A percentile compares a stretch with the other conserved stretches of the same genome.
Conservation (phyloP, 2,113 vertebrate genomes). For the Naja naja region DNA sequence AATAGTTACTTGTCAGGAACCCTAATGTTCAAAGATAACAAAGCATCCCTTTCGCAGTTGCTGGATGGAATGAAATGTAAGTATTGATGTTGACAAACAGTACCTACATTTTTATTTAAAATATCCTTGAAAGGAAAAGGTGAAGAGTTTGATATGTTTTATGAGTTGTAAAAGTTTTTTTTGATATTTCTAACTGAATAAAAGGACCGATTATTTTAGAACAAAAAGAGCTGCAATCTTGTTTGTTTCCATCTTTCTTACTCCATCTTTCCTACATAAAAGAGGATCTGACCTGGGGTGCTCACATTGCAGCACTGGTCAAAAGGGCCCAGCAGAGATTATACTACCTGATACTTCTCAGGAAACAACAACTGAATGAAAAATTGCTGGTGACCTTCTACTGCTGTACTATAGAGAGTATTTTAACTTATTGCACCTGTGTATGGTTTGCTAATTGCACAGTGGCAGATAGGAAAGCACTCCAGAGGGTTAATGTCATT, state of each 20-base stretch:
- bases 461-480: no score
- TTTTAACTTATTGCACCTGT: no score
- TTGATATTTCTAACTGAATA: neutral
- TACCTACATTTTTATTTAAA: neutral
- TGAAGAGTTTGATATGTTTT: neutral
- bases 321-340: no score
- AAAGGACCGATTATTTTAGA: neutral
- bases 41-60: slow-evolving; percentile 75
- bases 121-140: neutral
- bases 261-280: no score
- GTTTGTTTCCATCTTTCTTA: neutral
- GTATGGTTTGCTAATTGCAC: no score
- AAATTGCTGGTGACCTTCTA: no score
- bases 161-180: neutral
- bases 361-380: no score
- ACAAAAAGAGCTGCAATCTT: neutral
- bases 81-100: slow-evolving; percentile 54
- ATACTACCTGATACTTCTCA: no score
- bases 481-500: no score
- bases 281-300: no score
- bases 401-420: no score
- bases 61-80: slow-evolving; percentile 91
- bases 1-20: slow-evolving; percentile 88
- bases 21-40: slow-evolving; percentile 82
- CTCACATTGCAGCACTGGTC: no score